phyloP scores from a whole-genome alignment of 2,113 vertebrate species.

The Ascaphus truei region DNA sequence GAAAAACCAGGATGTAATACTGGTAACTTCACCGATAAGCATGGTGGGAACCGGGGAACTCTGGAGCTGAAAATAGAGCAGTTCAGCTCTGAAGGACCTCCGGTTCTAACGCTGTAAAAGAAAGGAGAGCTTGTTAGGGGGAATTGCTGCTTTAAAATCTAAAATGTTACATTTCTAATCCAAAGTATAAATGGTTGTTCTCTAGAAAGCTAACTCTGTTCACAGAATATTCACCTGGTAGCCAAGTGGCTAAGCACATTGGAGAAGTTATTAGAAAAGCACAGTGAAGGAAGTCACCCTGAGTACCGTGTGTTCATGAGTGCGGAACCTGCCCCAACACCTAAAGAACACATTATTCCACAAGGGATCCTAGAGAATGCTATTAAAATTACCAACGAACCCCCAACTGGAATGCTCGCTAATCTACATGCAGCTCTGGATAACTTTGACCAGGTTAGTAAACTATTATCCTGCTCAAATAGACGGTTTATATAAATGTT shows the following conservation, averaged over 20 bases:
- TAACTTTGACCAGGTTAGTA: conserved; percentile 69
- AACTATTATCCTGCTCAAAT: too few relatives aligned
- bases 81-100: too few relatives aligned
- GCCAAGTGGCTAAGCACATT: conserved; percentile 65
- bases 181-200: conserved; percentile 56
- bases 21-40: too few relatives aligned
- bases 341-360: conserved; percentile 66
- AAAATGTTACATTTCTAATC: conserved; percentile 60
- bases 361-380: conserved; percentile 72
- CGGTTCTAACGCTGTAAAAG: too few relatives aligned
- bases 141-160: too few relatives aligned
- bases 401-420: conserved; percentile 68
- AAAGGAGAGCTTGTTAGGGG: too few relatives aligned
- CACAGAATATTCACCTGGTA: conserved; percentile 75
- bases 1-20: too few relatives aligned
- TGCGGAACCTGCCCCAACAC: conserved; percentile 61
- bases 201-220: conserved; percentile 37
- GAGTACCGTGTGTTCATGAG: conserved; percentile 64
- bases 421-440: conserved; percentile 64
- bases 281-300: conserved; percentile 63
- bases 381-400: conserved; percentile 76
- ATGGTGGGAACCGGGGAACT: too few relatives aligned
- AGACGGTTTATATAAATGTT: too few relatives aligned
- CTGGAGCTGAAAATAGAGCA: too few relatives aligned
- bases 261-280: conserved; percentile 69